Percentiles rank a stretch among this genome's conserved stretches.
Evolutionary conservation across 2,888 invertebrate species (phyloP).

Genomic region (Thecophora atra): DNA sequence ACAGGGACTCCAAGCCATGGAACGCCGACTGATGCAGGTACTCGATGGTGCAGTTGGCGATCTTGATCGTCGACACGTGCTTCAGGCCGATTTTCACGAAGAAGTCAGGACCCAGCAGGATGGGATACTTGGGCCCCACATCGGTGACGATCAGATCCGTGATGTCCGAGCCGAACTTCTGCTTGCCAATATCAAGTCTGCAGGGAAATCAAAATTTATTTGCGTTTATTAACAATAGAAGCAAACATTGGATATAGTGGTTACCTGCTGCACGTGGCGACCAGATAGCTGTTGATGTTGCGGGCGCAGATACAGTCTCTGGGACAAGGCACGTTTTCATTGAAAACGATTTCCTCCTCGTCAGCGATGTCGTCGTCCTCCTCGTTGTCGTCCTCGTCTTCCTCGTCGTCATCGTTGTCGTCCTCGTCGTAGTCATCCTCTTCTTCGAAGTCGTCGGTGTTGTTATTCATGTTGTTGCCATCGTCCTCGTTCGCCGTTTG

Average conservation of each 20-base stretch:
- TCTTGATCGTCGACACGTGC: slow-evolving; percentile 74
- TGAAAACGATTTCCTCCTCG: slow-evolving; percentile 60
- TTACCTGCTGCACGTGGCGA: slow-evolving; percentile 74
- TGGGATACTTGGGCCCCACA: slow-evolving; percentile 70
- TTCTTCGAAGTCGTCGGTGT: slow-evolving; percentile 50
- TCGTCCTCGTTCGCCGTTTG: slow-evolving; percentile 44
- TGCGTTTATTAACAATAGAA: background rate
- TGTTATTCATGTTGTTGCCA: slow-evolving; percentile 49
- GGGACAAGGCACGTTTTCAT: slow-evolving; percentile 69
- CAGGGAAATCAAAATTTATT: slow-evolving; percentile 14
- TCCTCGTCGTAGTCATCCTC: slow-evolving; percentile 52
- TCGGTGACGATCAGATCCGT: slow-evolving; percentile 75
- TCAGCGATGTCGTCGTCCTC: slow-evolving; percentile 56
- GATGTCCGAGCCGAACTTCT: slow-evolving; percentile 74
- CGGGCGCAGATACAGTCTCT: slow-evolving; percentile 73
- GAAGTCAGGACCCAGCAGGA: slow-evolving; percentile 71
- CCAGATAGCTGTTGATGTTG: slow-evolving; percentile 70
- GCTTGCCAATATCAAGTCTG: slow-evolving; percentile 72
- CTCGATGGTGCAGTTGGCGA: slow-evolving; percentile 75
- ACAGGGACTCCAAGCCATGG: slow-evolving; percentile 73
- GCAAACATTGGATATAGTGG: background rate
- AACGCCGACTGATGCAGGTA: slow-evolving; percentile 76
- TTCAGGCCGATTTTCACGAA: slow-evolving; percentile 74
- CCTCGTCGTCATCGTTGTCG: slow-evolving; percentile 50
- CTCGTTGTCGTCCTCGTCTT: slow-evolving; percentile 55